phyloP scores from a whole-genome alignment of 1,140 invertebrate genomes.

The Paracyclopina nana region DNA sequence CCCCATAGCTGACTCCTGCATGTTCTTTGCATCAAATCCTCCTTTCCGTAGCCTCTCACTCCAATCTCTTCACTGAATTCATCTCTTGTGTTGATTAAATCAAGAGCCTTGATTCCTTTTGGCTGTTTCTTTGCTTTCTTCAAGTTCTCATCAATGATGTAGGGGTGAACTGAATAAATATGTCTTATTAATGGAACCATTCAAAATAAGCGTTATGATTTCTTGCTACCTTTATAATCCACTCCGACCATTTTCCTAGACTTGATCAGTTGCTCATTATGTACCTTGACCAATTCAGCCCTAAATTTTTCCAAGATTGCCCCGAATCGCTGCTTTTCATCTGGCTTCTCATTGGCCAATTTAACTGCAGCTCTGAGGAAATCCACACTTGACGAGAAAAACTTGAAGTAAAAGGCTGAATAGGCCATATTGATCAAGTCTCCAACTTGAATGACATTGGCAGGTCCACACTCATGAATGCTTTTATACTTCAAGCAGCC shows the following conservation, averaged over 20 bases:
- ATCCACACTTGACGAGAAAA: not conserved
- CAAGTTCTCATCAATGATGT: too few species aligned
- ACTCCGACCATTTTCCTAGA: not conserved
- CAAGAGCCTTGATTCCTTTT: not conserved
- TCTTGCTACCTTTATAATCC: not conserved
- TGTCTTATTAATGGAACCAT: too few species aligned
- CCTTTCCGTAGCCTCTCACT: not conserved
- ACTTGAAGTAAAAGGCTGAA: not conserved
- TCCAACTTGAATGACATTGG: not conserved
- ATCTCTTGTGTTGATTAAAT: not conserved
- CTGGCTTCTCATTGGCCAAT: not conserved
- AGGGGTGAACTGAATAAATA: too few species aligned
- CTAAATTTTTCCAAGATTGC: not conserved
- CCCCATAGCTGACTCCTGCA: too few species aligned
- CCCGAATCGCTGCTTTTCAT: not conserved
- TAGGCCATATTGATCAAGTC: not conserved
- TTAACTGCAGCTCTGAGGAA: not conserved
- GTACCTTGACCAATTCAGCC: not conserved
- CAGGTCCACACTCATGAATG: not conserved
- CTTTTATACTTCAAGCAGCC: too few species aligned
- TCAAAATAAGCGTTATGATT: too few species aligned
- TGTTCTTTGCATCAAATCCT: not conserved
- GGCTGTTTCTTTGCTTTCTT: too few species aligned
- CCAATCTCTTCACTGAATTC: not conserved
- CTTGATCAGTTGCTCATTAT: not conserved